Percentiles rank a stretch among this genome's conserved stretches.
These are phyloP conservation scores for Lagenorhynchus albirostris DNA, from an alignment of 2,113 vertebrate genomes.

Conservation along the genomic window DNA sequence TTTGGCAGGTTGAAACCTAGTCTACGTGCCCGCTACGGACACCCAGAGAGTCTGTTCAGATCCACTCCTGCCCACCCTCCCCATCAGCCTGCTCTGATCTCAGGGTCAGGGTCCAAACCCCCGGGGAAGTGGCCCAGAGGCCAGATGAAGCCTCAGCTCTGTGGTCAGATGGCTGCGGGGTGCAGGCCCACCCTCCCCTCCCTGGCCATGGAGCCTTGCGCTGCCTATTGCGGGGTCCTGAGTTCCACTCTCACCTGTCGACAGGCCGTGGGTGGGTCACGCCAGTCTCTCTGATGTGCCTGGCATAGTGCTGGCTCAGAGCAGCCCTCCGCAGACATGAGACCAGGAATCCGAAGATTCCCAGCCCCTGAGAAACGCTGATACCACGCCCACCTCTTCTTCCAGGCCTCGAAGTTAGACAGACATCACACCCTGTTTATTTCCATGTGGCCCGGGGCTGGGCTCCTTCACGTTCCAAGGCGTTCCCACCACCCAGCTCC, in stretches of 20 bases:
- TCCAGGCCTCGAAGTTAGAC: background rate
- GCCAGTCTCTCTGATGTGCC: background rate
- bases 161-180: background rate
- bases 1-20: background rate
- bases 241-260: background rate
- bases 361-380: background rate
- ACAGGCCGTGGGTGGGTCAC: rapidly evolving
- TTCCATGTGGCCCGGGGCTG: background rate
- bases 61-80: background rate
- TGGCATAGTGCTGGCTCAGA: background rate
- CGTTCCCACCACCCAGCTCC: background rate
- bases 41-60: background rate
- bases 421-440: background rate
- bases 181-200: background rate
- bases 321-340: background rate
- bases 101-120: background rate
- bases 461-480: background rate
- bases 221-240: rapidly evolving
- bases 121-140: background rate
- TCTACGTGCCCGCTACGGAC: background rate
- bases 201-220: background rate
- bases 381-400: background rate
- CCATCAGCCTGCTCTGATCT: background rate
- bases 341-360: background rate
- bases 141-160: rapidly evolving